Evolutionary conservation across 2,113 vertebrate genomes (phyloP).

Genomic region (Cranoglanis bouderius): DNA sequence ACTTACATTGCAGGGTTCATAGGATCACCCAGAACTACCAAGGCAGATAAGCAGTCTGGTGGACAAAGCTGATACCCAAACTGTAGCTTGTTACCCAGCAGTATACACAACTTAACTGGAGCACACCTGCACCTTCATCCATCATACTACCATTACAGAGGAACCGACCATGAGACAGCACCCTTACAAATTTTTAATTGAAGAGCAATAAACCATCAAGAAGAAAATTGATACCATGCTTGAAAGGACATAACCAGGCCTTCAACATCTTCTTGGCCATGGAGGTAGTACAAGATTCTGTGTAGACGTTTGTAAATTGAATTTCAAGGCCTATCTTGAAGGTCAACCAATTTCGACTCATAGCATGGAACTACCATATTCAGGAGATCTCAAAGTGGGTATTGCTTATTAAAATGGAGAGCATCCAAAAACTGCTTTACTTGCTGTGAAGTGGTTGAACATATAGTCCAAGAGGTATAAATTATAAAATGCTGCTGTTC

Average conservation of each 20-base stretch:
- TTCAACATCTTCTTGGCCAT: not conserved
- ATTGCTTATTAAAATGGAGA: not conserved
- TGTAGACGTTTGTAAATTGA: not conserved
- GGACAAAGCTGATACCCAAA: not conserved
- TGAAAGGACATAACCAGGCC: not conserved
- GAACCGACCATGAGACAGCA: slow-evolving; percentile 1
- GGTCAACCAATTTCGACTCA: not conserved
- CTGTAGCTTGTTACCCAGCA: not conserved
- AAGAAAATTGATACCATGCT: slow-evolving; percentile 8
- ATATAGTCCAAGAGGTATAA: too few relatives aligned
- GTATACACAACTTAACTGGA: not conserved
- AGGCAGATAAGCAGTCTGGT: not conserved
- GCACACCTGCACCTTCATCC: not conserved
- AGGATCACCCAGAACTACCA: not conserved
- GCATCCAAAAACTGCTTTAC: not conserved
- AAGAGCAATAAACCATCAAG: slow-evolving; percentile 13
- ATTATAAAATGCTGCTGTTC: not conserved
- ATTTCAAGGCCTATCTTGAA: not conserved
- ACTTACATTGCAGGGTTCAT: not conserved
- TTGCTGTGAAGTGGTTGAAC: not conserved
- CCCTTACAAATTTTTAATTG: not conserved
- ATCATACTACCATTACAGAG: not conserved
- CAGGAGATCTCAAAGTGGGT: not conserved
- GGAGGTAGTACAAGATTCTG: not conserved
- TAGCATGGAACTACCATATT: not conserved